Evolutionary conservation across 2,113 vertebrate species (phyloP).

Genomic region (Xyliphius kryptos): DNA sequence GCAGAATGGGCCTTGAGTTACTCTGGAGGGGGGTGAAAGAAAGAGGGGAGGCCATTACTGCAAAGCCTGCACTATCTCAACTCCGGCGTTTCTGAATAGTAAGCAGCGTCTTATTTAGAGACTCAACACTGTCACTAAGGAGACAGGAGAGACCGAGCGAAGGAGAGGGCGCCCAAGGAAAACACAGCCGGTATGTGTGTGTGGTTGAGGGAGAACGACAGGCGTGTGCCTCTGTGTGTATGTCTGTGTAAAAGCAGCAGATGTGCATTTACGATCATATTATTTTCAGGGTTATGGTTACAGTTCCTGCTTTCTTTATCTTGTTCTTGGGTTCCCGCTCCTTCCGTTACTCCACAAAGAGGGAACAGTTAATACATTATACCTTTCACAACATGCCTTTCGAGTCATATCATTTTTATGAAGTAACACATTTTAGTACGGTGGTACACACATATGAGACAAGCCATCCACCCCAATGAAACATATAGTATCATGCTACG

Average conservation of each 20-base stretch:
- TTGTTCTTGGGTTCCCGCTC: slow-evolving; percentile 13
- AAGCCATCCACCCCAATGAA: neutral
- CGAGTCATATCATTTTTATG: neutral
- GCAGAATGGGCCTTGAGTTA: slow-evolving; percentile 27
- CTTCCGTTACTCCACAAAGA: slow-evolving; percentile 11
- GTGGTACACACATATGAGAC: neutral
- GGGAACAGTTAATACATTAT: slow-evolving; percentile 21
- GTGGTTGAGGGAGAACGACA: slow-evolving; percentile 18
- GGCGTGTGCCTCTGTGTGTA: slow-evolving; percentile 18
- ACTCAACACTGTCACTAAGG: slow-evolving; percentile 28
- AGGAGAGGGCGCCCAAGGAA: slow-evolving; percentile 29
- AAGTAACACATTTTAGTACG: neutral
- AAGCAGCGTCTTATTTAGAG: slow-evolving; percentile 35
- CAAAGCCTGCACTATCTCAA: slow-evolving; percentile 30
- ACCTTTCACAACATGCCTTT: slow-evolving; percentile 18
- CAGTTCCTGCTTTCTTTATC: neutral
- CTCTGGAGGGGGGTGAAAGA: slow-evolving; percentile 30
- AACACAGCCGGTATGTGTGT: slow-evolving; percentile 26
- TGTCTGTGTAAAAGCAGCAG: slow-evolving; percentile 36
- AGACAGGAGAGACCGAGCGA: slow-evolving; percentile 23
- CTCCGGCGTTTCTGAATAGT: slow-evolving; percentile 22
- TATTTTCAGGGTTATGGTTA: slow-evolving; percentile 35
- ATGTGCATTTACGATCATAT: slow-evolving; percentile 38
- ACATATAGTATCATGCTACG: too few species aligned
- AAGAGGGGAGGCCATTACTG: slow-evolving; percentile 22